Evolutionary conservation across 1,140 invertebrate species (phyloP).

Genomic region (Ladona fulva): DNA sequence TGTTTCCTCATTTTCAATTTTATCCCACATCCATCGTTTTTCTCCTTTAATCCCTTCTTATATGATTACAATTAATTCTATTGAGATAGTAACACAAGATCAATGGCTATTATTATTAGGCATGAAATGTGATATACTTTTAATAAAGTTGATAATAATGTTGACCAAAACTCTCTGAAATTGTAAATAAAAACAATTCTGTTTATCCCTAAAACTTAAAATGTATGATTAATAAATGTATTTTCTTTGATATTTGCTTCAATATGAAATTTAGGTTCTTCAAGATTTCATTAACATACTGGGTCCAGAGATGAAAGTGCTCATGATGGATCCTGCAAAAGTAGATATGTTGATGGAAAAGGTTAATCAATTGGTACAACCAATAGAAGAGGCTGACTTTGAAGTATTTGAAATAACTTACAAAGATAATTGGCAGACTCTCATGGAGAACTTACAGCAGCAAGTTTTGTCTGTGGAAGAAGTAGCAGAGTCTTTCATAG

Average conservation of each 20-base stretch:
- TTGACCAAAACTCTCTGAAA: no score
- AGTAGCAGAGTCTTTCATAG: conserved; percentile 76
- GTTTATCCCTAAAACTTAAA: no score
- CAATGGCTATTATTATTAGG: no score
- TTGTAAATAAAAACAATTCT: no score
- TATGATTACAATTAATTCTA: no score
- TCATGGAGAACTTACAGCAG: conserved; percentile 62
- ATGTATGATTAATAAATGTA: no score
- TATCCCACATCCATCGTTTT: no score
- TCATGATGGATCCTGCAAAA: conserved; percentile 71
- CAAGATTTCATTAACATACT: conserved; percentile 86
- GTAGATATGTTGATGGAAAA: conserved; percentile 71
- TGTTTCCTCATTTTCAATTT: no score
- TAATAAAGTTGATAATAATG: no score
- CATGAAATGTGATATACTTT: no score
- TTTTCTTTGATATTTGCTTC: neutral
- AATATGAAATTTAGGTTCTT: conserved; percentile 44
- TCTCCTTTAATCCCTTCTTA: no score
- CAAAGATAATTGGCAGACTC: conserved; percentile 71
- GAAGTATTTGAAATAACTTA: conserved; percentile 68
- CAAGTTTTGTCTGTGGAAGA: conserved; percentile 64
- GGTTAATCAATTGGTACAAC: conserved; percentile 58
- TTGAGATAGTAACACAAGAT: no score
- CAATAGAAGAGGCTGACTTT: conserved; percentile 67
- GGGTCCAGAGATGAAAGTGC: conserved; percentile 70